Evolutionary conservation across 2,888 invertebrate species (phyloP), one percentile per base, ranked within the genome.

Genomic region (Kuschelorhynchus macadamiae): DNA sequence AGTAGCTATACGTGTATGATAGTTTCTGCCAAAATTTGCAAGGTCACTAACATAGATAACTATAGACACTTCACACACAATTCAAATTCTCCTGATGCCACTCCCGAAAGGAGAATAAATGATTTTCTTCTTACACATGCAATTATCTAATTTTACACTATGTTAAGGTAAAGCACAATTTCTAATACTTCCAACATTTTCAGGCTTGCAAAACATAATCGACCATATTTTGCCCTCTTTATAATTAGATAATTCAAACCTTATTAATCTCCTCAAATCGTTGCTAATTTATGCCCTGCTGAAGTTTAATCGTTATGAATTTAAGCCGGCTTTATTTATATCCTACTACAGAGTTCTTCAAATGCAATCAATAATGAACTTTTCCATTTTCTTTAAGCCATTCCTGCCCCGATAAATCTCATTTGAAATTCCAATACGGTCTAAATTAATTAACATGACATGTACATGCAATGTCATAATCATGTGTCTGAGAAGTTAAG

Each of bases 381-480:
- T 67, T 70, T 70, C 70, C 70, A 70, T 66, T 66, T 70, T 70
- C 70, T 67, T 62, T 67, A 70, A 70, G 70, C 70, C 55, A 70
- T 66, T 66, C 65, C 57, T 66, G 66, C 64, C 57, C 49, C 49
- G 66, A 61, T 63, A 57, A 55, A 71, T 63, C 65, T 62, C 71
- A 71, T 71, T 71, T 71, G 41, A 71, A 61, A 71, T 69, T 71
- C 71, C 71, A 71, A 71, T 69, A 71, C 68, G 68, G 69, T 69
- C 69, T 71, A 71, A 71, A 71, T 69, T 71, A 71, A 68, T 71
- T 71, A 71, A 71, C 69, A n/a, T n/a, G n/a, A 71, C 69, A 71
- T 71, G 69, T 71, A 71, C 68, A 71, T 71, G 71, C 71, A 71
- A 71, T 71, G n/a, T n/a, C n/a, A n/a, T n/a, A n/a, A n/a, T n/a